A percentile compares a stretch with the other conserved stretches of the same genome.
phyloP scores from a whole-genome alignment of 1,140 invertebrate species.

The Rhynchophorus ferrugineus region DNA sequence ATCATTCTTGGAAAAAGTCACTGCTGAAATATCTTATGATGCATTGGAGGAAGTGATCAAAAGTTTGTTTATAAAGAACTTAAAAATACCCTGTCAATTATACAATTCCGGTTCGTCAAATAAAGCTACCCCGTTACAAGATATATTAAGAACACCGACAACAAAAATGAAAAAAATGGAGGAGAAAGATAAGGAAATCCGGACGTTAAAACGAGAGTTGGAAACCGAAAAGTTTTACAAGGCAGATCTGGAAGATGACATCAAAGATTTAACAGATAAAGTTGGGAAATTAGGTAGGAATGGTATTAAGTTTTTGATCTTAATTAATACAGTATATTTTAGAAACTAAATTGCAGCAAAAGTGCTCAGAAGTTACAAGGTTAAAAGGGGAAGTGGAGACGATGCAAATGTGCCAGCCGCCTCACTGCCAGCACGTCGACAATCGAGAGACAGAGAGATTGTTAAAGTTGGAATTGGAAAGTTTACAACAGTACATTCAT shows the following conservation, averaged over 20 bases:
- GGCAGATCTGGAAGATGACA: conserved; percentile 30
- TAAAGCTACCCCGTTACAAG: conserved; percentile 31
- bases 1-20: conserved; percentile 31
- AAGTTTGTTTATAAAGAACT: conserved; percentile 7
- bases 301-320: neutral
- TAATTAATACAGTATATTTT: conserved; percentile 6
- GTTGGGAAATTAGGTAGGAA: conserved; percentile 30
- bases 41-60: conserved; percentile 27
- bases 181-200: conserved; percentile 31
- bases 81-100: conserved; percentile 3
- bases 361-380: conserved; percentile 25
- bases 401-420: conserved; percentile 26
- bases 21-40: conserved; percentile 26
- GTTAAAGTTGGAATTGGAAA: conserved; percentile 27
- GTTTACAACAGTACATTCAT: conserved; percentile 32
- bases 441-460: conserved; percentile 22
- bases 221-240: conserved; percentile 35
- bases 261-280: conserved; percentile 28
- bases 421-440: conserved; percentile 24
- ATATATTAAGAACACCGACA: conserved; percentile 32
- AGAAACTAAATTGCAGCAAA: conserved; percentile 28
- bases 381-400: conserved; percentile 27
- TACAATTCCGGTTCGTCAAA: conserved; percentile 5
- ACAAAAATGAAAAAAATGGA: conserved; percentile 23
- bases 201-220: conserved; percentile 27